Evolutionary conservation across 2,888 invertebrate genomes (phyloP), one percentile per base, ranked within the genome.

Genomic region (Chaitophorus viminalis): DNA sequence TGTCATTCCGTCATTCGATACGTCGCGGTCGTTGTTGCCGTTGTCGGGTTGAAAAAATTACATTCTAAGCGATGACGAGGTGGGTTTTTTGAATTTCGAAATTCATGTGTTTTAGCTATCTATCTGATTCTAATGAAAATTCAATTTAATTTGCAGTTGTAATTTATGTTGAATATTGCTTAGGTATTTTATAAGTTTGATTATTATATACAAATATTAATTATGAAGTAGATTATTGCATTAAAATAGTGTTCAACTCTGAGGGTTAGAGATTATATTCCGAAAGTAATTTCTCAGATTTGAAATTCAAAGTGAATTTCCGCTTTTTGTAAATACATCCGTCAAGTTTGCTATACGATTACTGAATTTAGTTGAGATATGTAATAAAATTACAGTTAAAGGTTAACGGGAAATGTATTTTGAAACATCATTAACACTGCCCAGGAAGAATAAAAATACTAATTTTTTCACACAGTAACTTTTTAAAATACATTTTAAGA

Each of bases 361-460:
- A n/a, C n/a, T n/a, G n/a, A n/a, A 29, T 25, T 21, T 6, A 29
- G 68, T 29, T 9, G 9, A 29, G 11, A 17, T n/a, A 68, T 11
- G 68, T 29, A 31, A 29, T 29, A 70, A 82, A 72, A 82, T 54
- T 82, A 82, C 82, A 74, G 82, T 82, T 82, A 82, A 82, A 54
- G 18, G 82, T 74, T 82, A 82, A 82, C 72, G 82, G 72, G 72
- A 74, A 52, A 82, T 4, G 52, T 72, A 46, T 82, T 52, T 72
- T 72, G 31, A 52, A 33, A 54, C 18, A 70, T 52, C 52, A 54
- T 60, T 77, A 72, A 52, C 82, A 72, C 31, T 52, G 52, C n/a
- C 14, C 17, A 70, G 46, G 54, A 4, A 74, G 33, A 60, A 33
- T 39, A 81, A 46, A 52, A 31, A 70, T 68, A 81, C 6, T 52